Percentiles rank a stretch among this genome's conserved stretches.
These are phyloP conservation scores for Intoshia linei DNA, from an alignment of 1,140 invertebrate genomes.

Conservation along the genomic window DNA sequence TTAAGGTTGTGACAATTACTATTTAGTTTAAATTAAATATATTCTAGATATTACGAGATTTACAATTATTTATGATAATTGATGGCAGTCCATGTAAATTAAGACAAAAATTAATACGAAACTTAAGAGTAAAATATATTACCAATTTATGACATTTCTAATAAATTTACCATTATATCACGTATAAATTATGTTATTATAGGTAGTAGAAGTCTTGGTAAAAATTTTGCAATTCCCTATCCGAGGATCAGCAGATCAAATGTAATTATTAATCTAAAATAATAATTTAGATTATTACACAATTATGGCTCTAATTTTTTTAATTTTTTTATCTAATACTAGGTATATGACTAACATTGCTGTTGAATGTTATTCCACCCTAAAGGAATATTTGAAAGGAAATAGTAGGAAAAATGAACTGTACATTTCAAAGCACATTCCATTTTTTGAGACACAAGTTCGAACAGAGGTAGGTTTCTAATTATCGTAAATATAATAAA, in stretches of 20 bases:
- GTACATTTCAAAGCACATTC: conserved; percentile 23
- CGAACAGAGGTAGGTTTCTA: neutral
- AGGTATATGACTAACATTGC: conserved; percentile 11
- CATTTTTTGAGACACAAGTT: conserved; percentile 23
- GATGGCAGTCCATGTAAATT: conserved; percentile 14
- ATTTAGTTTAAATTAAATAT: neutral
- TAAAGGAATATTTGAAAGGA: conserved; percentile 20
- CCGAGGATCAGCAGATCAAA: conserved; percentile 13
- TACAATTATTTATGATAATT: conserved; percentile 9
- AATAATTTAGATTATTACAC: too few species aligned
- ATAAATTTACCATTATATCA: too few species aligned
- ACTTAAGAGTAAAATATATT: conserved; percentile 12
- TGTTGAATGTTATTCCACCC: conserved; percentile 16
- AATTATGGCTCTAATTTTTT: too few species aligned
- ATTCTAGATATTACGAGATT: neutral
- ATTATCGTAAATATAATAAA: neutral
- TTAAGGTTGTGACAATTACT: conserved; percentile 10
- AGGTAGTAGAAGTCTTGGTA: conserved; percentile 20
- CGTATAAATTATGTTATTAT: neutral
- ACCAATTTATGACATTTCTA: neutral
- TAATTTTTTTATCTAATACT: too few species aligned
- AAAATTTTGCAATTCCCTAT: conserved; percentile 16
- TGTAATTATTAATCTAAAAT: too few species aligned
- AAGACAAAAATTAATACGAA: conserved; percentile 19
- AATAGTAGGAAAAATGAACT: conserved; percentile 21